A percentile compares a stretch with the other conserved stretches of the same genome.
Evolutionary conservation across 2,113 vertebrate genomes (phyloP).

Genomic region (Dunckerocampus dactyliophorus): DNA sequence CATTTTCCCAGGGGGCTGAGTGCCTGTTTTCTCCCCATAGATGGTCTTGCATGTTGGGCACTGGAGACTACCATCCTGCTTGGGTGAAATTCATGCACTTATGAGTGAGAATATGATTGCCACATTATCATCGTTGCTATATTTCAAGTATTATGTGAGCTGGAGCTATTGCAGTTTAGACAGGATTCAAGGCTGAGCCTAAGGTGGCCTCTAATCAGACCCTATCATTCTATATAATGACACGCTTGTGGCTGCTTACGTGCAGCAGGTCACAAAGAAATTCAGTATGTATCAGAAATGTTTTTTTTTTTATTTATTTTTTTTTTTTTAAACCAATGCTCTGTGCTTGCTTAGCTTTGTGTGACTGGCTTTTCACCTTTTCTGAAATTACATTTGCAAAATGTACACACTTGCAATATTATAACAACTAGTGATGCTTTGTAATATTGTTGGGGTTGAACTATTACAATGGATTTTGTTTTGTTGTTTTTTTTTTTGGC

Average conservation of each 20-base stretch:
- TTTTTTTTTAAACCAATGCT: too few relatives aligned
- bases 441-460: too few relatives aligned
- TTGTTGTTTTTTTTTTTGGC: too few relatives aligned
- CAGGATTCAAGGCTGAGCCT: background rate
- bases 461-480: too few relatives aligned
- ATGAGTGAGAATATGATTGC: background rate
- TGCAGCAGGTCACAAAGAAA: background rate
- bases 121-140: background rate
- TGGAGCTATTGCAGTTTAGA: background rate
- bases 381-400: too few relatives aligned
- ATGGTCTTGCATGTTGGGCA: constrained; percentile 97
- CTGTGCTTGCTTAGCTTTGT: background rate
- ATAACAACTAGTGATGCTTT: too few relatives aligned
- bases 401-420: too few relatives aligned
- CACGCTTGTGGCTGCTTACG: background rate
- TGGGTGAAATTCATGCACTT: background rate
- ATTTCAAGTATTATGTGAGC: background rate
- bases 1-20: constrained; percentile 96
- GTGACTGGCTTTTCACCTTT: background rate
- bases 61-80: constrained; percentile 92
- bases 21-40: constrained; percentile 94
- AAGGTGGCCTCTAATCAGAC: background rate
- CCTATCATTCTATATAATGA: background rate
- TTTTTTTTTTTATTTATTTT: too few relatives aligned
- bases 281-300: background rate